These are phyloP conservation scores for Patagioenas fasciata DNA, from an alignment of 2,113 vertebrate species.

Conservation along the genomic window DNA sequence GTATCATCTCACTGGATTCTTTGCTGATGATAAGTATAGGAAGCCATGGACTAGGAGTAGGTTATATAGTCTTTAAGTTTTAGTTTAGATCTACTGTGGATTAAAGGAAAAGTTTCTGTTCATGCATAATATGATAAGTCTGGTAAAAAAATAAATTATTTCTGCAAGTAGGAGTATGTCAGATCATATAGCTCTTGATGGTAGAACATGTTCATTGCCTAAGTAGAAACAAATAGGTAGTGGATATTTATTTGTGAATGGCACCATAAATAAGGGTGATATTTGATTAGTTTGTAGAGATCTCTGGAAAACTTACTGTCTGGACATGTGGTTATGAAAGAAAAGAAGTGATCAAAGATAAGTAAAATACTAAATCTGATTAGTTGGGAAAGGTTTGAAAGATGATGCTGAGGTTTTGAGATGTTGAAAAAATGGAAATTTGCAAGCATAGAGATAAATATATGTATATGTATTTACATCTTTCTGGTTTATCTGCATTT, in stretches of 20 bases:
- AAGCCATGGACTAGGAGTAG: constrained; percentile 80
- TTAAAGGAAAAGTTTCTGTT: background rate
- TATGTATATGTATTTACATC: background rate
- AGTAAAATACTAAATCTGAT: background rate
- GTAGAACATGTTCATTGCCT: background rate
- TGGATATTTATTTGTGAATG: background rate
- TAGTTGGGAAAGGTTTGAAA: background rate
- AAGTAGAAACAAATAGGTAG: background rate
- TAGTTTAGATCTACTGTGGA: background rate
- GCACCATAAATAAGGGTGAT: background rate
- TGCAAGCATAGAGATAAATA: background rate
- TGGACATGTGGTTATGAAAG: background rate
- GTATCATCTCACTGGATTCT: constrained; percentile 57
- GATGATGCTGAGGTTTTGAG: background rate
- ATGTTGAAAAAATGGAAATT: background rate
- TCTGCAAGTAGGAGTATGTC: background rate
- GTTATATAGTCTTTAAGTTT: background rate
- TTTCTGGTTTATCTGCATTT: background rate
- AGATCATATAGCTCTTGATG: background rate
- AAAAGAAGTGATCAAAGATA: background rate
- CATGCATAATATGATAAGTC: background rate
- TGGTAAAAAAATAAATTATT: background rate
- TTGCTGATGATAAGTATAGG: constrained; percentile 72
- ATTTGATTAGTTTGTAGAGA: background rate
- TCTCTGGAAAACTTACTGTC: background rate